Conservation (phyloP, 2,797 vertebrate genomes). For the Rhinophrynus dorsalis region DNA sequence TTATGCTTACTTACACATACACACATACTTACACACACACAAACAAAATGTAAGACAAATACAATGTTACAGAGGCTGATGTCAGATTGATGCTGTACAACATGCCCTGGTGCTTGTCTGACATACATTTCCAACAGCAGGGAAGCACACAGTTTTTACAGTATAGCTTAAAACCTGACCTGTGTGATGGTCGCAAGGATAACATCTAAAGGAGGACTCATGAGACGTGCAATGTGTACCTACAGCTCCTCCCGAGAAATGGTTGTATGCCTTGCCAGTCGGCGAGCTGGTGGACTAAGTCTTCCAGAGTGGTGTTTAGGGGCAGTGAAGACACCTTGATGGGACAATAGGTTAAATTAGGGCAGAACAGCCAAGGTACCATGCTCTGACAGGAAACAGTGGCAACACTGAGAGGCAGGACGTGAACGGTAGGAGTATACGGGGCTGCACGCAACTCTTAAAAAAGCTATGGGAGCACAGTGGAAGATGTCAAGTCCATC, state of each 20-base stretch:
- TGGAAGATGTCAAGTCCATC: too few species aligned
- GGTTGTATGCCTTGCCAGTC: not conserved
- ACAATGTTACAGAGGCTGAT: too few species aligned
- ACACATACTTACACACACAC: too few species aligned
- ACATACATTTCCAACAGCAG: constrained; percentile 62
- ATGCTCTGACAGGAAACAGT: not conserved
- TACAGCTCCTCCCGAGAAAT: not conserved
- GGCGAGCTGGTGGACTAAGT: constrained; percentile 59
- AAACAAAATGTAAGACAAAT: too few species aligned
- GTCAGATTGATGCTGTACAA: constrained; percentile 66
- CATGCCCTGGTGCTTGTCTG: constrained; percentile 59
- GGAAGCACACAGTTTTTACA: constrained; percentile 60
- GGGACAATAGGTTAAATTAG: constrained; percentile 56
- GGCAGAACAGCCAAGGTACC: constrained; percentile 43
- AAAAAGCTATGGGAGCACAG: constrained; percentile 67
- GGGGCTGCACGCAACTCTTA: constrained; percentile 53
- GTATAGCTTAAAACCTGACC: constrained; percentile 55
- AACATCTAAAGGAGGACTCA: not conserved
- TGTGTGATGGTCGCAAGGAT: constrained; percentile 55
- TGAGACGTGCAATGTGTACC: not conserved
- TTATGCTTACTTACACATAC: too few species aligned
- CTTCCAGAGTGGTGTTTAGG: constrained; percentile 61
- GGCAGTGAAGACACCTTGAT: constrained; percentile 54
- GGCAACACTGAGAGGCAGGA: constrained; percentile 12
- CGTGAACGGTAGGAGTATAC: not conserved